phyloP scores from a whole-genome alignment of 2,888 invertebrate species.

The Embidobia sp. region DNA sequence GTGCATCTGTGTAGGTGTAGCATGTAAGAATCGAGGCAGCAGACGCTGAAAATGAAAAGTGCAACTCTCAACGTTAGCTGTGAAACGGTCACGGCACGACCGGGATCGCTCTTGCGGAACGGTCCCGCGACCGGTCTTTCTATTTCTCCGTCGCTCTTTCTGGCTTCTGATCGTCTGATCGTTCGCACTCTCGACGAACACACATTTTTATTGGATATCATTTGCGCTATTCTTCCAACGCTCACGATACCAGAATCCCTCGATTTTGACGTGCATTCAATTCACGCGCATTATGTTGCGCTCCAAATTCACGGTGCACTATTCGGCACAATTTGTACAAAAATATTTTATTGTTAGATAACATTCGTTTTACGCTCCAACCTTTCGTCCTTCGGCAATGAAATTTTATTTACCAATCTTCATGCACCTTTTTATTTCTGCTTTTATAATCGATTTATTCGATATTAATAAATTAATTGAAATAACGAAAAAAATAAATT shows the following conservation, averaged over 20 bases:
- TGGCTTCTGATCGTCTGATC: conserved; percentile 51
- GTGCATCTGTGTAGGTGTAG: conserved; percentile 43
- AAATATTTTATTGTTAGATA: too few species aligned
- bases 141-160: conserved; percentile 58
- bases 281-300: too few species aligned
- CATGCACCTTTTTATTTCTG: too few species aligned
- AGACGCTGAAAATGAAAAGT: conserved; percentile 63
- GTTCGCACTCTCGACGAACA: conserved; percentile 37
- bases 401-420: too few species aligned
- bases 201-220: conserved; percentile 25
- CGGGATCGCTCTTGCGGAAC: conserved; percentile 66
- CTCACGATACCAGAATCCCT: background rate
- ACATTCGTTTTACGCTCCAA: too few species aligned
- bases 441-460: too few species aligned
- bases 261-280: too few species aligned
- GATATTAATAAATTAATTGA: too few species aligned
- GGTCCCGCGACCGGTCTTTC: conserved; percentile 65
- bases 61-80: conserved; percentile 61
- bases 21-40: conserved; percentile 39
- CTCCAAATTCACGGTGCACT: too few species aligned
- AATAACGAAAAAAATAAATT: too few species aligned
- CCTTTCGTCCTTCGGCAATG: too few species aligned
- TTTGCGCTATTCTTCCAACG: conserved; percentile 16
- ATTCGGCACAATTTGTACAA: too few species aligned
- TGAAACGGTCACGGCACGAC: conserved; percentile 64